Evolutionary conservation across 2,113 vertebrate species (phyloP).

Genomic region (Scophthalmus maximus): DNA sequence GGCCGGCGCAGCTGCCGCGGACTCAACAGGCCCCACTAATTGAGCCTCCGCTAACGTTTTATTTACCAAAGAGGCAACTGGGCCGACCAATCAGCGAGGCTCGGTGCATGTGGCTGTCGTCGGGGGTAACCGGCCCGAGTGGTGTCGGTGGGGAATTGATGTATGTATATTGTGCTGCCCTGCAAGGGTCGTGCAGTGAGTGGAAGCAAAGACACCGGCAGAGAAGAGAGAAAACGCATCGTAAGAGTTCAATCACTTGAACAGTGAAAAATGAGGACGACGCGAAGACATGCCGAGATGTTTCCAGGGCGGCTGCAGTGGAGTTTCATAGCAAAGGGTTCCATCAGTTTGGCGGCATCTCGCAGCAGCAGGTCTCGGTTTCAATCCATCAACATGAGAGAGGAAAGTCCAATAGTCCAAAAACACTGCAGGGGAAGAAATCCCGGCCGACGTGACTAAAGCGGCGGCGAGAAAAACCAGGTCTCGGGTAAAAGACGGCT

Average conservation of each 20-base stretch:
- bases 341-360: constrained; percentile 1
- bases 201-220: not conserved
- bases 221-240: not conserved
- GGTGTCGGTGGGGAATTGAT: constrained; percentile 34
- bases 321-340: constrained; percentile 10
- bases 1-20: constrained; percentile 75
- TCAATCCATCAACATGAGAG: constrained; percentile 8
- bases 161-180: constrained; percentile 27
- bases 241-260: not conserved
- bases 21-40: constrained; percentile 78
- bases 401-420: not conserved
- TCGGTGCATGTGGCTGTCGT: not conserved
- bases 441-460: too few species aligned
- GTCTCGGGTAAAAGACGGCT: too few species aligned
- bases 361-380: not conserved
- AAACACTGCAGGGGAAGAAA: too few species aligned
- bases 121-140: constrained; percentile 2
- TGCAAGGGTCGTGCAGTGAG: constrained; percentile 34
- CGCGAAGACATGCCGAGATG: not conserved
- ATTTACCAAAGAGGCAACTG: constrained; percentile 76
- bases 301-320: not conserved
- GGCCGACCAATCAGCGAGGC: constrained; percentile 66
- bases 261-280: constrained; percentile 5
- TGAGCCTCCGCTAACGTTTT: constrained; percentile 79
- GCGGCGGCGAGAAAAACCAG: too few species aligned